A percentile compares a stretch with the other conserved stretches of the same genome.
Conservation (phyloP, 2,888 invertebrate species). For the Caenorhabditis sp. region DNA sequence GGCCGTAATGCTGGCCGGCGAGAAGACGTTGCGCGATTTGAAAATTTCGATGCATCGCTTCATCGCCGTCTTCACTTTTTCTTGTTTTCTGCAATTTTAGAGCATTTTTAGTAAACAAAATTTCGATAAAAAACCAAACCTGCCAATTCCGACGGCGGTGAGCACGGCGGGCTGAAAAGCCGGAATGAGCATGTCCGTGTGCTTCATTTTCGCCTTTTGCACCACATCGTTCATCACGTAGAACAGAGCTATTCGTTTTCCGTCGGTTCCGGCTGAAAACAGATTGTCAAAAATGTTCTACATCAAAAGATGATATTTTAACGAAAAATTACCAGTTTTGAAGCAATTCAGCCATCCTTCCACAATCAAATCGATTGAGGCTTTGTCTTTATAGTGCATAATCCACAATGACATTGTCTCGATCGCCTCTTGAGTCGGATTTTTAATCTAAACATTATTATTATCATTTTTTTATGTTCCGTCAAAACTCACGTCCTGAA, state of each 20-base stretch:
- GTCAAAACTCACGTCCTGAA: slow-evolving; percentile 55
- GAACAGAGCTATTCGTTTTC: slow-evolving; percentile 87
- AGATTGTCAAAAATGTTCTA: neutral
- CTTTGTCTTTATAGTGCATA: slow-evolving; percentile 73
- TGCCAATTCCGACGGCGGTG: slow-evolving; percentile 60
- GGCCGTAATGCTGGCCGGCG: slow-evolving; percentile 87
- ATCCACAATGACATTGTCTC: slow-evolving; percentile 75
- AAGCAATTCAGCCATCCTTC: slow-evolving; percentile 74
- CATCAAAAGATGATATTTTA: neutral
- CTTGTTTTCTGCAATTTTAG: slow-evolving; percentile 52
- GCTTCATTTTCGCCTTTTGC: slow-evolving; percentile 84
- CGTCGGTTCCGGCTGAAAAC: slow-evolving; percentile 54
- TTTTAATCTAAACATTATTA: slow-evolving; percentile 35
- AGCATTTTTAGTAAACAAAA: neutral
- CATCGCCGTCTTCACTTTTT: slow-evolving; percentile 72
- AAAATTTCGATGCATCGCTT: slow-evolving; percentile 81
- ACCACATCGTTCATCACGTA: slow-evolving; percentile 99
- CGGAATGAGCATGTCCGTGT: slow-evolving; percentile 58
- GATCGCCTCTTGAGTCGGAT: slow-evolving; percentile 64
- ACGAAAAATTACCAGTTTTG: slow-evolving; percentile 58
- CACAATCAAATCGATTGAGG: slow-evolving; percentile 70
- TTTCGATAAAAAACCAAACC: slow-evolving; percentile 34
- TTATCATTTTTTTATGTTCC: neutral
- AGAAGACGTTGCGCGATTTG: slow-evolving; percentile 82
- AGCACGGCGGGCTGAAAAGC: slow-evolving; percentile 67